Conservation (phyloP, 2,888 invertebrate species). For the Archaeoteleia sp. region DNA sequence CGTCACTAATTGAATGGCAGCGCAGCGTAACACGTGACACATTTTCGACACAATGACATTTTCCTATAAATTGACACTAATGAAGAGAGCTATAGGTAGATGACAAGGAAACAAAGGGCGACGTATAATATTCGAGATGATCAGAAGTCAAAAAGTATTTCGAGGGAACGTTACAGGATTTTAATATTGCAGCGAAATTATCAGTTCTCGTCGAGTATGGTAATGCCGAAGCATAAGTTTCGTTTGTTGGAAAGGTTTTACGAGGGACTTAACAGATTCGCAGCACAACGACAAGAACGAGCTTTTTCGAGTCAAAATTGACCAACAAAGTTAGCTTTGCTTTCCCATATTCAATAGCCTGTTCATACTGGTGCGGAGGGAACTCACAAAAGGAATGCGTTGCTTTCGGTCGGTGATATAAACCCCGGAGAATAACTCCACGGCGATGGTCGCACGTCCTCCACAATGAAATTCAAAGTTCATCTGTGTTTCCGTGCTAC, state of each 20-base stretch:
- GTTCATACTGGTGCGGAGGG: neutral
- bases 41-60: conserved; percentile 43
- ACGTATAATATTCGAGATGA: neutral
- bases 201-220: conserved; percentile 25
- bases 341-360: conserved; percentile 10
- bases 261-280: conserved; percentile 10
- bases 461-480: conserved; percentile 53
- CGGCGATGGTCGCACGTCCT: conserved; percentile 50
- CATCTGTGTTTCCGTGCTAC: conserved; percentile 47
- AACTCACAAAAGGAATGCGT: conserved; percentile 24
- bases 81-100: conserved; percentile 33
- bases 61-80: conserved; percentile 34
- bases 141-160: neutral
- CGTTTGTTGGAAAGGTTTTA: neutral
- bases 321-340: neutral
- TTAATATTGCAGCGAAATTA: too few species aligned
- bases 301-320: neutral
- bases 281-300: conserved; percentile 3
- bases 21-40: conserved; percentile 32
- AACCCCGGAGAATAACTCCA: conserved; percentile 50
- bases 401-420: conserved; percentile 36
- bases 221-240: conserved; percentile 29
- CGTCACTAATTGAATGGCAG: conserved; percentile 45
- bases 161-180: neutral
- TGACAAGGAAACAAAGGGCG: conserved; percentile 11